phyloP scores from a whole-genome alignment of 2,113 vertebrate genomes.

The Rhizomys pruinosus region DNA sequence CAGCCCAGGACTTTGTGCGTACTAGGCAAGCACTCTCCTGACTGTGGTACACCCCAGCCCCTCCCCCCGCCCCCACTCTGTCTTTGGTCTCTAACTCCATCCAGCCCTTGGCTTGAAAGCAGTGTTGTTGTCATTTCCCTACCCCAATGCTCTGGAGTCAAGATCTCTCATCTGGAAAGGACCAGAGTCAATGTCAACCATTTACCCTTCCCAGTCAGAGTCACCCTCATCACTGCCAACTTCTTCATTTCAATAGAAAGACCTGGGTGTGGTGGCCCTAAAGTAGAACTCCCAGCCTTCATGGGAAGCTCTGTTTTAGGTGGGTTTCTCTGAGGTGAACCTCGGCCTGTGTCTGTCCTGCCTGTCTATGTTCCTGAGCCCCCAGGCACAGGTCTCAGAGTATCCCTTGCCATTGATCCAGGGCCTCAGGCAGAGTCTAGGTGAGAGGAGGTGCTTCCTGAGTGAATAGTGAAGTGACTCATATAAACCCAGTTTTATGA shows the following conservation, averaged over 20 bases:
- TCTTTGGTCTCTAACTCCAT: not conserved
- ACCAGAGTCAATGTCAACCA: not conserved
- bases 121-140: too few species aligned
- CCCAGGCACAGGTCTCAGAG: not conserved
- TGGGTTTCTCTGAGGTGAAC: not conserved
- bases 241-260: slow-evolving; percentile 51
- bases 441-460: not conserved
- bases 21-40: not conserved
- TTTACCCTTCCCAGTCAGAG: slow-evolving; percentile 9
- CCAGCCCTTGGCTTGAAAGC: accelerated
- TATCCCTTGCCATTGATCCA: not conserved
- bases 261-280: not conserved
- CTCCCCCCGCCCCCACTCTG: accelerated
- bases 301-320: not conserved
- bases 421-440: not conserved
- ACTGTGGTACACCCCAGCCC: too few species aligned
- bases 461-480: slow-evolving; percentile 50
- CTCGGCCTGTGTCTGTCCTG: not conserved
- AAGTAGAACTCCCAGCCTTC: not conserved
- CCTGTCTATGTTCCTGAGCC: not conserved
- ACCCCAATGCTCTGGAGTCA: not conserved
- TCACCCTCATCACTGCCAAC: not conserved
- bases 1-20: not conserved
- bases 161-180: slow-evolving; percentile 53
- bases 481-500: slow-evolving; percentile 24